These are phyloP conservation scores for Agapetus fuscipes DNA, from an alignment of 2,888 invertebrate genomes.

Conservation along the genomic window DNA sequence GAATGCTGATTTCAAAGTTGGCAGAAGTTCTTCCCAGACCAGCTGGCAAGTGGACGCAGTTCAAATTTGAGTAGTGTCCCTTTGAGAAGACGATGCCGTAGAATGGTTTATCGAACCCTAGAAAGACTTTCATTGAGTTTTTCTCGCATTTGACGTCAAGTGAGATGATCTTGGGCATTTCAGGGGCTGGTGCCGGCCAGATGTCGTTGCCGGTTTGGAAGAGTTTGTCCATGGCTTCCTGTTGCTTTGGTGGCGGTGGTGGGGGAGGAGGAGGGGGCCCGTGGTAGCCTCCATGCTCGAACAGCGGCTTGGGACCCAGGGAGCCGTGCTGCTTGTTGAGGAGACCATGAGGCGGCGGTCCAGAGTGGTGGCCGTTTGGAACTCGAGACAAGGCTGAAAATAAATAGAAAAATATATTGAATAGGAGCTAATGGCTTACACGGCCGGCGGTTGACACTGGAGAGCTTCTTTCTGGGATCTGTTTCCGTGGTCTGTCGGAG, in stretches of 20 bases:
- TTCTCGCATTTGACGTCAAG: conserved; percentile 92
- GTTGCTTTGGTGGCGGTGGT: conserved; percentile 40
- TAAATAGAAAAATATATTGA: conserved; percentile 41
- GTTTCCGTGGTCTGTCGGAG: too few relatives aligned
- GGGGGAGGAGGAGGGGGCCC: conserved; percentile 53
- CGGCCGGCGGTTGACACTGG: too few relatives aligned
- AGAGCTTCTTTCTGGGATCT: too few relatives aligned
- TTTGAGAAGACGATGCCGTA: conserved; percentile 94
- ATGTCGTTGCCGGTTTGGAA: conserved; percentile 60
- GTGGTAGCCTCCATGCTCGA: conserved; percentile 56
- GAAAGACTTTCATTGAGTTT: conserved; percentile 85
- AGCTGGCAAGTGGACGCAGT: conserved; percentile 85
- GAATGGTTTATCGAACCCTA: conserved; percentile 92
- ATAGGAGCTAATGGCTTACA: too few relatives aligned
- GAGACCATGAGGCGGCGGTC: conserved; percentile 34
- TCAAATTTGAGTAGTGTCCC: conserved; percentile 86
- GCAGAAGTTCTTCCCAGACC: conserved; percentile 78
- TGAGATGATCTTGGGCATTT: conserved; percentile 89
- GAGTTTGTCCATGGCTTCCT: conserved; percentile 51
- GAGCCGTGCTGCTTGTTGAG: conserved; percentile 28
- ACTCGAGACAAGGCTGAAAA: conserved; percentile 33
- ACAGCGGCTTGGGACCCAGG: conserved; percentile 28
- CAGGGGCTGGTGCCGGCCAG: conserved; percentile 78
- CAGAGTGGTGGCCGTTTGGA: conserved; percentile 38
- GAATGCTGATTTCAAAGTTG: conserved; percentile 85